Evolutionary conservation across 2,888 invertebrate genomes (phyloP).

Genomic region (Tetragonisca angustula): DNA sequence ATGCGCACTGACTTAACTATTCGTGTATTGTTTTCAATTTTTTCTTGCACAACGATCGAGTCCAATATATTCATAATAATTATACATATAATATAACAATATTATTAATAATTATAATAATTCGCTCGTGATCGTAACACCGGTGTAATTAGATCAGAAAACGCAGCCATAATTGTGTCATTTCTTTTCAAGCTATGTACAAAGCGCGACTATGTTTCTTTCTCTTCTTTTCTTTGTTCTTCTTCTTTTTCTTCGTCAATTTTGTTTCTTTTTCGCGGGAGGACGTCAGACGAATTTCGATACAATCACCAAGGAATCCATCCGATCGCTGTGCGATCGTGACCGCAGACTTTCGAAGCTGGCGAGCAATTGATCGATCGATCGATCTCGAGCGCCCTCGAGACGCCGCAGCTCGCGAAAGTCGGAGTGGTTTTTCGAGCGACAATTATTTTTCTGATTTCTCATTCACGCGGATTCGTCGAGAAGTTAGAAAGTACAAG

Average conservation of each 20-base stretch:
- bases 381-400: constrained; percentile 46
- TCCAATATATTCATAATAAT: constrained; percentile 74
- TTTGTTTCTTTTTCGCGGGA: constrained; percentile 68
- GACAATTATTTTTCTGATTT: constrained; percentile 27
- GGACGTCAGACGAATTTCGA: neutral
- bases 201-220: constrained; percentile 78
- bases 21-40: constrained; percentile 42
- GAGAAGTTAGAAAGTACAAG: neutral
- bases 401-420: constrained; percentile 40
- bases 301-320: neutral
- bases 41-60: constrained; percentile 69
- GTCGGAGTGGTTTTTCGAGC: neutral
- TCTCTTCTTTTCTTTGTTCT: neutral
- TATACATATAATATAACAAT: constrained; percentile 72
- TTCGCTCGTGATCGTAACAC: constrained; percentile 66
- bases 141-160: constrained; percentile 61
- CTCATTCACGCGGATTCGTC: constrained; percentile 21
- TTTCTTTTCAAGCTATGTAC: constrained; percentile 77
- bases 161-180: constrained; percentile 64
- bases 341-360: constrained; percentile 8
- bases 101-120: constrained; percentile 78
- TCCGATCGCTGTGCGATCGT: neutral
- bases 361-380: constrained; percentile 21
- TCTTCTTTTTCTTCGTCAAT: neutral
- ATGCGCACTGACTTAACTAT: constrained; percentile 72